Evolutionary conservation across 2,113 vertebrate genomes (phyloP), one percentile per base, ranked within the genome.

Genomic region (Rhea pennata): DNA sequence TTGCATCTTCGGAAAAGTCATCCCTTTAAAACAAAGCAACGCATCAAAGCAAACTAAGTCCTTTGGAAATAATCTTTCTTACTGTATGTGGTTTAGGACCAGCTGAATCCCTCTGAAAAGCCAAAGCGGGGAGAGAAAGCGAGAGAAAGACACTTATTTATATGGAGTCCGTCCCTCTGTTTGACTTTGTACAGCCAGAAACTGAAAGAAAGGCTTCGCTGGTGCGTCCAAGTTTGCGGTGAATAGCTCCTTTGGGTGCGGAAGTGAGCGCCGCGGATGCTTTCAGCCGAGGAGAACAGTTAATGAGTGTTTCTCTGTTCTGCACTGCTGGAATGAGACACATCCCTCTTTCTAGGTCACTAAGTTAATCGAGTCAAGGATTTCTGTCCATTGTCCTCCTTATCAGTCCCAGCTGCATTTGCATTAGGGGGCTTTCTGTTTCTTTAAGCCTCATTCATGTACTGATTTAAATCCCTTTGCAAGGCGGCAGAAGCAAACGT

Each of bases 331-430:
- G 86, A 97, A 96, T 96, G 92, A 95, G 92, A 93, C 76, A 91
- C 85, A 96, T 95, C 97, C 59, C 88, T 96, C 95, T 97, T 98
- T 97, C 92, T 95, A 96, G 94, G 95, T 97, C 95, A 97, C 88
- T 97, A 96, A 97, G 92, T 97, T 98, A 98, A 98, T 98, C 91
- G 96, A 97, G 84, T 96, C 95, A 96, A 96, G 93, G 87, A 92
- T 97, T 97, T 96, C 62, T 96, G 94, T 97, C 74, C 76, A 92
- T 97, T 98, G 93, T 95, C 89, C 93, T 96, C 95, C 95, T 97
- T 98, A 94, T 92, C 90, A 88, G 88, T 97, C 90, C 96, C 78
- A 97, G 95, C 92, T 96, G 92, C 83, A 90, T 96, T 98, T 97
- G 84, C 89, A 94, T 96, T 96, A 91, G 79, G 80, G 96, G 82